Percentiles rank a stretch among this genome's conserved stretches.
Conservation (phyloP, 2,113 vertebrate genomes). For the Danio rerio region GRCz12tu NC_133199.1:14385501-14386000, state of each 20-base stretch:
- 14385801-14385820: neutral
- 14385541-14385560: no score
- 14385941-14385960: conserved; percentile 77
- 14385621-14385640: conserved; percentile 26
- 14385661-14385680: conserved; percentile 30
- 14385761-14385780: conserved; percentile 17
- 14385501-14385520: no score
- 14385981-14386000: conserved; percentile 69
- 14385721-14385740: conserved; percentile 4
- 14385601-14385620: neutral
- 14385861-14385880: conserved; percentile 82
- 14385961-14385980: conserved; percentile 67
- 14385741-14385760: conserved; percentile 37
- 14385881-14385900: conserved; percentile 85
- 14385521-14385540: no score
- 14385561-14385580: no score
- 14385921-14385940: conserved; percentile 83
- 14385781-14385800: neutral
- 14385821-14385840: conserved; percentile 76
- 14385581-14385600: neutral
- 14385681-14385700: neutral
- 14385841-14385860: conserved; percentile 83
- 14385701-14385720: conserved; percentile 9
- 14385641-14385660: neutral
- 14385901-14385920: conserved; percentile 85